Evolutionary conservation across 2,888 invertebrate genomes (phyloP), one percentile per base, ranked within the genome.

Genomic region (Candidula unifasciata): DNA sequence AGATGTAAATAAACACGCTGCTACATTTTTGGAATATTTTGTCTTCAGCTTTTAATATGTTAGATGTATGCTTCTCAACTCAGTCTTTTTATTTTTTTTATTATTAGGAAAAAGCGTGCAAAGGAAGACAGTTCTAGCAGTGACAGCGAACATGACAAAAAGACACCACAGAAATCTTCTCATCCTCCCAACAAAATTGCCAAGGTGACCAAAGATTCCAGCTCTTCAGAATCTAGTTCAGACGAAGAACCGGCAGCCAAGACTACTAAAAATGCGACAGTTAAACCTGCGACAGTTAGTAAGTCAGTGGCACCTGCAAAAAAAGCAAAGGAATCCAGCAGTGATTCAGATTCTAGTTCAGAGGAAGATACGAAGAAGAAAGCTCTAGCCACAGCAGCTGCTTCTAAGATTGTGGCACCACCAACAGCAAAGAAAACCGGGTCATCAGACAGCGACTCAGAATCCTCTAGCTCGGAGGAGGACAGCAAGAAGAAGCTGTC

Each of bases 381-480:
- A 27, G 27, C 27, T 35, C 74, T 57, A 57, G 16, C 57, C 30
- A 30, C 27, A 44, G 5, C 33, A 24, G 3, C 74, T 16, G 52
- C 33, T 33, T 6, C 57, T 30, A 57, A 57, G 57, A 18, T 10
- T 74, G 52, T n/a, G 24, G 33, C 10, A 5, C 37, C 30, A n/a
- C 79, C n/a, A 24, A 74, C 81, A 18, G 57, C 68, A 57, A 85
- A 85, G 30, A 77, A 73, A 54, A 79, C 54, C 18, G 82, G 80
- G 13, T 85, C 86, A 52, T 86, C 86, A 30, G 83, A 83, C 71
- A 88, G 87, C 69, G 79, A 79, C n/a, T 74, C 73, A n/a, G 81
- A 78, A 73, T 81, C 83, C 57, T 85, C 86, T 35, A 82, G 85
- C 68, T 84, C 88, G 1, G 87, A 88, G 52, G 83, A 81, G 44